These are phyloP conservation scores for Cheilosia vulpina DNA, from an alignment of 2,888 invertebrate genomes.

Conservation along the genomic window DNA sequence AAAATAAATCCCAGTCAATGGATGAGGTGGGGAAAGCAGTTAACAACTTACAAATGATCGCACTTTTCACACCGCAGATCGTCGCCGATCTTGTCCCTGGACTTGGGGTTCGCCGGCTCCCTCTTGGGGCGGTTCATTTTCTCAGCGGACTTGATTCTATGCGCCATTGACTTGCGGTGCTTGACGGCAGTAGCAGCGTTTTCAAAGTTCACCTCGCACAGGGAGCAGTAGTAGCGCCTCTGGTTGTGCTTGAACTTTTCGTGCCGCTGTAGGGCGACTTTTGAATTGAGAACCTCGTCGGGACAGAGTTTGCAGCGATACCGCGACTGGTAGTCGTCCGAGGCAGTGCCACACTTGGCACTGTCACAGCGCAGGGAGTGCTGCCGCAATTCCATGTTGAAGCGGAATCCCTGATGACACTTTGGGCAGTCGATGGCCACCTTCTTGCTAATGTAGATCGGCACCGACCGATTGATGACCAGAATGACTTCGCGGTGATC, in stretches of 20 bases:
- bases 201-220: constrained; percentile 87
- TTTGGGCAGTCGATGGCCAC: constrained; percentile 87
- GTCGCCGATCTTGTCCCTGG: constrained; percentile 84
- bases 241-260: constrained; percentile 86
- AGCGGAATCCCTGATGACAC: constrained; percentile 89
- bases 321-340: constrained; percentile 87
- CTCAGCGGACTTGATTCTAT: constrained; percentile 86
- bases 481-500: constrained; percentile 90
- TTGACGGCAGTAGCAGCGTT: constrained; percentile 86
- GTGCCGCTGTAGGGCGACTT: constrained; percentile 88
- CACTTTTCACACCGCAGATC: constrained; percentile 58
- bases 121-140: constrained; percentile 83
- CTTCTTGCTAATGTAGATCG: constrained; percentile 90
- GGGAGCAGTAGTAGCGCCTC: constrained; percentile 87
- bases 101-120: constrained; percentile 85
- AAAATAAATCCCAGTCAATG: neutral
- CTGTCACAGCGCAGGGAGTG: constrained; percentile 85
- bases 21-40: too few species aligned
- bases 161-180: constrained; percentile 88
- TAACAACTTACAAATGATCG: constrained; percentile 71
- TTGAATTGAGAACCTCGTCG: constrained; percentile 85
- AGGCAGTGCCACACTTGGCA: constrained; percentile 84
- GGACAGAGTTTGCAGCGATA: constrained; percentile 87
- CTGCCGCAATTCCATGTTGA: constrained; percentile 89
- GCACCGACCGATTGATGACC: constrained; percentile 91